phyloP scores from a whole-genome alignment of 2,888 invertebrate genomes.

The Germaria angustata region DNA sequence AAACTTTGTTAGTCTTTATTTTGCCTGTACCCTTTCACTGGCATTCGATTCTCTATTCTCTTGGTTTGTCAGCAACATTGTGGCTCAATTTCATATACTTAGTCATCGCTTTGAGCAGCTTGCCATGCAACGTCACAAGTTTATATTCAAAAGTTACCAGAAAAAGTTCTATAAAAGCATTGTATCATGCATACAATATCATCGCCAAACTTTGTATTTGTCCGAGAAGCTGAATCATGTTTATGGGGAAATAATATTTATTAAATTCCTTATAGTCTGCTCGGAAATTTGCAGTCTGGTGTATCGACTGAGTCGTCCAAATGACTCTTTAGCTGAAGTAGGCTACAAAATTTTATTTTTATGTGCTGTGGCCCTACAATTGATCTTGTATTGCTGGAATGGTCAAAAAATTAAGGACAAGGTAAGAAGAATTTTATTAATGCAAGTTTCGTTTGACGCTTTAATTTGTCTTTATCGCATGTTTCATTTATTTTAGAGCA shows the following conservation, averaged over 20 bases:
- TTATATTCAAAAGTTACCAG: background rate
- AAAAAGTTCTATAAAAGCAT: background rate
- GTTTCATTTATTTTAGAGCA: conserved; percentile 9
- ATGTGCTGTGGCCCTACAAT: conserved; percentile 29
- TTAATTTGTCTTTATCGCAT: no score
- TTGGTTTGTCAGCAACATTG: conserved; percentile 51
- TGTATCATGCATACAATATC: conserved; percentile 23
- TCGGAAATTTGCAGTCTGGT: conserved; percentile 47
- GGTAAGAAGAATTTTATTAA: background rate
- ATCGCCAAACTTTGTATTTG: conserved; percentile 24
- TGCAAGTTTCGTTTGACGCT: no score
- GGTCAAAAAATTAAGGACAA: conserved; percentile 48
- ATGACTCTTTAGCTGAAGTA: conserved; percentile 30
- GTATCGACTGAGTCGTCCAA: conserved; percentile 19
- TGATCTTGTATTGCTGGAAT: conserved; percentile 52
- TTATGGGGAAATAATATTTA: conserved; percentile 47
- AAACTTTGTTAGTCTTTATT: conserved; percentile 7
- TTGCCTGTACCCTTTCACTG: background rate
- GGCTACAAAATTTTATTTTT: conserved; percentile 44
- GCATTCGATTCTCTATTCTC: conserved; percentile 46
- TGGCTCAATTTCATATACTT: conserved; percentile 41
- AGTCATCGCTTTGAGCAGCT: conserved; percentile 3
- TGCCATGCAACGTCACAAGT: background rate
- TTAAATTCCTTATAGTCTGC: conserved; percentile 41
- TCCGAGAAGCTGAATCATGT: conserved; percentile 20